phyloP scores from a whole-genome alignment of 2,113 vertebrate species.

The Setophaga coronata region DNA sequence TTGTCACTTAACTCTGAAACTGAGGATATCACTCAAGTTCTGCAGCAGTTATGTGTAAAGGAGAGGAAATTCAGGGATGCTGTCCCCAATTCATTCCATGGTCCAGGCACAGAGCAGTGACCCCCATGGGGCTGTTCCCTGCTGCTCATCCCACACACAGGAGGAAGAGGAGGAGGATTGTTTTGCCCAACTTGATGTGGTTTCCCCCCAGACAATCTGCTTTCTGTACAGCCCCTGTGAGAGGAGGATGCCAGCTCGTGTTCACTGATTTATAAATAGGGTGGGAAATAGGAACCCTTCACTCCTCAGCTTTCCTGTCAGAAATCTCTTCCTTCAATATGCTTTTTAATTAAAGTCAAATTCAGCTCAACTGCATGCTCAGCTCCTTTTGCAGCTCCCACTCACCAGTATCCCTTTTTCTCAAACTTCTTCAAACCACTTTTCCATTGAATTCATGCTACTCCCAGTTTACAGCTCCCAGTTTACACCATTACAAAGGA shows the following conservation, averaged over 20 bases:
- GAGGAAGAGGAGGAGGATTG: neutral
- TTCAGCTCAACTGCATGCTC: neutral
- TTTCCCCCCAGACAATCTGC: neutral
- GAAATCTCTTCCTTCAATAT: neutral
- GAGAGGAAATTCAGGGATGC: neutral
- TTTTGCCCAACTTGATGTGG: neutral
- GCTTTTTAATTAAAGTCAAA: neutral
- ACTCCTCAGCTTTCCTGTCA: slow-evolving; percentile 1
- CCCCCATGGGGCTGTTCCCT: accelerated
- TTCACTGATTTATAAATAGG: slow-evolving; percentile 2
- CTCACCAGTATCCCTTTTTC: neutral
- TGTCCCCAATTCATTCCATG: accelerated
- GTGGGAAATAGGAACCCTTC: neutral
- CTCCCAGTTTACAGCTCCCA: neutral
- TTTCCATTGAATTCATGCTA: neutral
- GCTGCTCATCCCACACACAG: accelerated
- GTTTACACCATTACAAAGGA: neutral
- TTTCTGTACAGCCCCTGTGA: neutral
- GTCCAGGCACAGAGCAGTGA: accelerated
- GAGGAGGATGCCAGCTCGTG: neutral
- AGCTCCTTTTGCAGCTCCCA: neutral
- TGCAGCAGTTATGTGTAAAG: neutral
- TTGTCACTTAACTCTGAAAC: neutral
- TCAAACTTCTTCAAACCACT: neutral
- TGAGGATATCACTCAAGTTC: neutral